These are phyloP conservation scores for Idaea biselata DNA, from an alignment of 2,888 invertebrate genomes.

Conservation along the genomic window DNA sequence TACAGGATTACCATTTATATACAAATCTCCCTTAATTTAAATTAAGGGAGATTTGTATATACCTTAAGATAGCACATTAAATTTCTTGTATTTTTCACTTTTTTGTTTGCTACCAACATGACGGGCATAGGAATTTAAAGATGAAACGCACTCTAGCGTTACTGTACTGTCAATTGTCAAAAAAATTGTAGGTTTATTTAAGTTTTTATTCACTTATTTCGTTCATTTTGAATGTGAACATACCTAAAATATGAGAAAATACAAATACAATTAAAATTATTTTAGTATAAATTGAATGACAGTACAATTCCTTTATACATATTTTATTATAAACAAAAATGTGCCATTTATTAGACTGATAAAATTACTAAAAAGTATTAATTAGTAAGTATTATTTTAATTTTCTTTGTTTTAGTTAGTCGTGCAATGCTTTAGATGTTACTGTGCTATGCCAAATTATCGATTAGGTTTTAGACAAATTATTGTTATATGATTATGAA, in stretches of 20 bases:
- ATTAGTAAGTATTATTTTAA: constrained; percentile 16
- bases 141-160: too few relatives aligned
- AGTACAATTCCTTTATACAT: not conserved
- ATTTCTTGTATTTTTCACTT: too few relatives aligned
- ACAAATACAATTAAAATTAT: not conserved
- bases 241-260: not conserved
- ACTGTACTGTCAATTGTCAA: constrained; percentile 9
- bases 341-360: constrained; percentile 28
- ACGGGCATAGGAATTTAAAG: too few relatives aligned
- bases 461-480: constrained; percentile 28
- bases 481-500: constrained; percentile 51
- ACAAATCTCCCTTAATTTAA: too few relatives aligned
- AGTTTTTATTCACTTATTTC: not conserved
- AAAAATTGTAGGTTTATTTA: not conserved
- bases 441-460: constrained; percentile 45
- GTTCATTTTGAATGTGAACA: too few relatives aligned
- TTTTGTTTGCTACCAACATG: too few relatives aligned
- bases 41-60: too few relatives aligned
- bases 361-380: constrained; percentile 23
- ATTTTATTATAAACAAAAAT: not conserved
- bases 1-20: too few relatives aligned
- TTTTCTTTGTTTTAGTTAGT: constrained; percentile 18
- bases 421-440: constrained; percentile 31
- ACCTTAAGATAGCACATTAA: too few relatives aligned
- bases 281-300: not conserved